Base-by-base conservation (phyloP, 64 coral and sea anemone species). In the Montipora foliosa region DNA sequence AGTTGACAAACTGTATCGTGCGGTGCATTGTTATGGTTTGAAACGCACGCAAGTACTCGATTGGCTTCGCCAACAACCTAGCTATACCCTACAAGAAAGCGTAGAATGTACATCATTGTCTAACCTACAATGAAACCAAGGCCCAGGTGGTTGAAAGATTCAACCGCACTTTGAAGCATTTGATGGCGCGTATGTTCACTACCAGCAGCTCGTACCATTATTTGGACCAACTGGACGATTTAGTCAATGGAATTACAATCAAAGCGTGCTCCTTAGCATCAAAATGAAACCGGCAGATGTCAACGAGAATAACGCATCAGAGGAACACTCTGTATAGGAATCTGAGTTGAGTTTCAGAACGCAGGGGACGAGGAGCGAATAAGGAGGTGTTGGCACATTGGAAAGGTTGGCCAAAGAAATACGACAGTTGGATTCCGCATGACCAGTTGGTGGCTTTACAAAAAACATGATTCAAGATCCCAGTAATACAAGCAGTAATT, bases 51-150 rank as follows among this genome's bases (percentile, higher is more conserved):
- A 29, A 29, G 29, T 29, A 29, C 29, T 29, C 1, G 29, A 29
- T 29, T 29, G 29, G 29, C 29, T 29, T 1, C 29, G 29, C 29
- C 29, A 29, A 29, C 29, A 29, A 29, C 29, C 29, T 29, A 1
- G 29, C 29, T 29, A 29, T 29, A 29, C 29, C 29, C 29, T 29
- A 29, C 29, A 29, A 29, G 29, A 29, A 29, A 29, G 1, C 29
- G 67, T 9, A 91, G 13, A 20, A 20, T 7, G 77, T 91, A 4
- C n/a, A 48, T 21, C 77, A 84, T 59, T 92, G 84, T 61, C 49
- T 92, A 0, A 92, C 80, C 0, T 92, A 92, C 13, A 92, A 92
- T 5, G 1, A 21, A 11, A 92, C 79, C 1, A 92, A 92, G 74
- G 90, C 90, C 0, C 90, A 92, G 5, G 75, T 92, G 55, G 90